Percentiles rank a stretch among this genome's conserved stretches.
Conservation (phyloP, 2,797 vertebrate genomes). For the Dipus sagitta region DNA sequence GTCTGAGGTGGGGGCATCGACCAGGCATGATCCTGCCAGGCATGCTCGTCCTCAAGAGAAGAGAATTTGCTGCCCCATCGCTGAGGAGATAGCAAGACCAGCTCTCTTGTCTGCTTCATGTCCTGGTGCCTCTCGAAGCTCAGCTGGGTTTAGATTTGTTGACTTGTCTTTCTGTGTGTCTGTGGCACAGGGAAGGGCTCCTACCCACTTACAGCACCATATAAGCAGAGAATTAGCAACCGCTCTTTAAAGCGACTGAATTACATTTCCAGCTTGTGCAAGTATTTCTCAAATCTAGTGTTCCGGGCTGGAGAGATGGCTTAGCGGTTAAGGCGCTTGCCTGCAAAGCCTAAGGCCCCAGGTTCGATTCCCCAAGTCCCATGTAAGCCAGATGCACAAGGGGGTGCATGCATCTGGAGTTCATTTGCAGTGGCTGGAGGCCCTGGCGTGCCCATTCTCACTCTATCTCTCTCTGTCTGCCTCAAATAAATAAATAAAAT, state of each 20-base stretch:
- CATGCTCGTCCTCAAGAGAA: not conserved
- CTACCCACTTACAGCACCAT: not conserved
- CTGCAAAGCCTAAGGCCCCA: too few relatives aligned
- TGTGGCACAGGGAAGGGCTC: not conserved
- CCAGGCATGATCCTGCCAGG: not conserved
- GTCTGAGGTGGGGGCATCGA: not conserved
- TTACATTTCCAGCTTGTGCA: not conserved
- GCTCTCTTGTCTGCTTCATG: not conserved
- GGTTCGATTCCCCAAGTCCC: too few relatives aligned
- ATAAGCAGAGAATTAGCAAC: not conserved
- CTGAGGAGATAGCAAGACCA: not conserved
- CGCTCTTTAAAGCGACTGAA: not conserved
- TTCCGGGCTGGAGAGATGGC: too few relatives aligned
- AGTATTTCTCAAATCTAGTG: not conserved
- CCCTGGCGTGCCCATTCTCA: too few relatives aligned
- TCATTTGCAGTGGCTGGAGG: too few relatives aligned
- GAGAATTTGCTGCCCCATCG: not conserved
- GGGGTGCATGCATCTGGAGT: too few relatives aligned
- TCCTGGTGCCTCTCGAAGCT: not conserved
- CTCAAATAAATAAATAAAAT: too few relatives aligned
- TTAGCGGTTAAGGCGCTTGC: too few relatives aligned
- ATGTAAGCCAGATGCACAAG: too few relatives aligned
- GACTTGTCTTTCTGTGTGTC: not conserved
- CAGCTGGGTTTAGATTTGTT: not conserved
- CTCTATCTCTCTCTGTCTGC: too few relatives aligned